phyloP scores from a whole-genome alignment of 2,113 vertebrate species.

The Myotis yumanensis region DNA sequence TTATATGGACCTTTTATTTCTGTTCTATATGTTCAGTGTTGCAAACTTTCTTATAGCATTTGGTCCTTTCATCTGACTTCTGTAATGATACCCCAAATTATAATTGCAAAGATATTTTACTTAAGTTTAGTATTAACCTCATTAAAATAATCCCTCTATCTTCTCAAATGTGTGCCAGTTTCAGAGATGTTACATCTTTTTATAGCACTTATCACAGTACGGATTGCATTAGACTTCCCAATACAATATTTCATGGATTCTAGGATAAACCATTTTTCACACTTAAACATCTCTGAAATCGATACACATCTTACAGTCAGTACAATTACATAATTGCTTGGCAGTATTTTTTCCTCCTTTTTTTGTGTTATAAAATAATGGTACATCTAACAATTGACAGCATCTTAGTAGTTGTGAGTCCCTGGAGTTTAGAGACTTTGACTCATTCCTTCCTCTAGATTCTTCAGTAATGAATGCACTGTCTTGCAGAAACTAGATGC shows the following conservation, averaged over 20 bases:
- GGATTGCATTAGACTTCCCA: neutral
- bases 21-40: neutral
- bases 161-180: too few relatives aligned
- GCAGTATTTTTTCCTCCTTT: neutral
- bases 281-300: slow-evolving; percentile 34
- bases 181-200: neutral
- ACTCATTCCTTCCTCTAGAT: neutral
- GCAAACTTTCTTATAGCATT: neutral
- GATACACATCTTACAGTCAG: neutral
- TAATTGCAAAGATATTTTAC: neutral
- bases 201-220: neutral
- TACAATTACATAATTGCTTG: neutral
- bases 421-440: neutral
- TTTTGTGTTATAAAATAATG: slow-evolving; percentile 6
- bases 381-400: neutral
- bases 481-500: neutral
- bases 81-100: neutral
- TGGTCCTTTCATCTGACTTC: neutral
- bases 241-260: neutral
- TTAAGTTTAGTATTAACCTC: neutral
- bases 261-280: neutral
- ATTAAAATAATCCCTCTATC: neutral
- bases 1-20: neutral
- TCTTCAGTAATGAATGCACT: neutral
- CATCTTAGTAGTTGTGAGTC: neutral